Conservation (phyloP, 2,797 vertebrate genomes). For the Mormyrops attenuatus region DNA sequence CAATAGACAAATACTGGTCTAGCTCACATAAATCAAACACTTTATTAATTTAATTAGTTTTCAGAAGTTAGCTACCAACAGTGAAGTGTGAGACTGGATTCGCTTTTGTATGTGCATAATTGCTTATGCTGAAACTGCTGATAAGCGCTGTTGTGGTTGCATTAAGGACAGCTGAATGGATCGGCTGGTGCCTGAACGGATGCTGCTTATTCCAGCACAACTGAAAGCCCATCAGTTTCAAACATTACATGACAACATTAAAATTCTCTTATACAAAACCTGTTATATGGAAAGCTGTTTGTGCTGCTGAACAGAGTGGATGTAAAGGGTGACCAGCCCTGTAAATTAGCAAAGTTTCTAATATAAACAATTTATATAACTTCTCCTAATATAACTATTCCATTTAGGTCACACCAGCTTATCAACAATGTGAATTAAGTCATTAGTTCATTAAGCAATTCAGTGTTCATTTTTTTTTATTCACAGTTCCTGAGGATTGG, state of each 20-base stretch:
- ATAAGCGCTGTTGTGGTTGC: neutral
- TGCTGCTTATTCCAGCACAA: constrained; percentile 6
- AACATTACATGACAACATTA: neutral
- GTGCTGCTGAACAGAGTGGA: neutral
- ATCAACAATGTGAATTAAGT: constrained; percentile 17
- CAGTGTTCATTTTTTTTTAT: constrained; percentile 5
- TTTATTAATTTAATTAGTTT: neutral
- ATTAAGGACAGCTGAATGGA: constrained; percentile 11
- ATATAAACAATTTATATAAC: constrained; percentile 15
- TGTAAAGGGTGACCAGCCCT: neutral
- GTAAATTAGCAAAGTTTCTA: neutral
- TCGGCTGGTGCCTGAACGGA: neutral
- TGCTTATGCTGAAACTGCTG: neutral
- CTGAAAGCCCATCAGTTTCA: neutral
- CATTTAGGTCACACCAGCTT: constrained; percentile 19
- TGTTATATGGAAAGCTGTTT: neutral
- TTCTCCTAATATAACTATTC: neutral
- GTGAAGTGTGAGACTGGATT: neutral
- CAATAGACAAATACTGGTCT: neutral
- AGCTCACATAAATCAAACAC: constrained; percentile 11
- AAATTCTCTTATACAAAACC: constrained; percentile 1
- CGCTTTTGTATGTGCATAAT: constrained; percentile 8
- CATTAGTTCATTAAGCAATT: constrained; percentile 21
- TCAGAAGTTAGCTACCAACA: constrained; percentile 1
- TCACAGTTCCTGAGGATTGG: neutral